Conservation (phyloP, 1,140 invertebrate genomes). For the Drosophila murphyi region DNA sequence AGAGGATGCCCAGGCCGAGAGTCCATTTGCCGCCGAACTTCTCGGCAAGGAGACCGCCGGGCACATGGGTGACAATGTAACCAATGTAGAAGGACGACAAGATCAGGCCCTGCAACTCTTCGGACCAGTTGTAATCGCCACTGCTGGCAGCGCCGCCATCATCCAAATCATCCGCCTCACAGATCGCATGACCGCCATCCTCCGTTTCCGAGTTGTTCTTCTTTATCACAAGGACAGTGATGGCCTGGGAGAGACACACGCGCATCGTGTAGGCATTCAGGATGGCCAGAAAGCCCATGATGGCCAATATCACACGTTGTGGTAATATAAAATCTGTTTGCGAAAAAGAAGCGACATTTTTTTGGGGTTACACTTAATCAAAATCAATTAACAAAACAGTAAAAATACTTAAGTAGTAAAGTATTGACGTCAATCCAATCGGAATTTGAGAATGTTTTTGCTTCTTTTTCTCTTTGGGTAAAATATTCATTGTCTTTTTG, state of each 20-base stretch:
- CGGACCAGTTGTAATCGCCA: conserved; percentile 67
- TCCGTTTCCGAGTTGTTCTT: conserved; percentile 55
- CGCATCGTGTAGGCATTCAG: conserved; percentile 96
- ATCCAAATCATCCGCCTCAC: conserved; percentile 65
- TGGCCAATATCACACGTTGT: conserved; percentile 90
- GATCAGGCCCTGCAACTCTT: conserved; percentile 86
- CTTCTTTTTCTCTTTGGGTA: not conserved
- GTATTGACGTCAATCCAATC: conserved; percentile 42
- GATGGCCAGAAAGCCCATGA: conserved; percentile 94
- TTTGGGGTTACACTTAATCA: not conserved
- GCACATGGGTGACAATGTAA: conserved; percentile 87
- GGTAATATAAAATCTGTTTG: conserved; percentile 87
- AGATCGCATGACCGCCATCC: conserved; percentile 46
- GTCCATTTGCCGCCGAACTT: conserved; percentile 91
- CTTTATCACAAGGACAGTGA: conserved; percentile 92
- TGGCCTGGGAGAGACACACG: conserved; percentile 94
- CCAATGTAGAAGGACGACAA: conserved; percentile 88
- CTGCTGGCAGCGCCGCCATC: conserved; percentile 26
- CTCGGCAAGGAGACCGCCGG: conserved; percentile 89
- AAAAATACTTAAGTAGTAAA: conserved; percentile 11
- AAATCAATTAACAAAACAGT: conserved; percentile 20
- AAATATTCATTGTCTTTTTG: conserved; percentile 23
- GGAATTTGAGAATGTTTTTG: conserved; percentile 25
- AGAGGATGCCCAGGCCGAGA: conserved; percentile 89
- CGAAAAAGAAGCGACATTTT: conserved; percentile 20